Evolutionary conservation across 1,140 invertebrate species (phyloP), one percentile per base, ranked within the genome.

Genomic region (Potamilus streckersoni): DNA sequence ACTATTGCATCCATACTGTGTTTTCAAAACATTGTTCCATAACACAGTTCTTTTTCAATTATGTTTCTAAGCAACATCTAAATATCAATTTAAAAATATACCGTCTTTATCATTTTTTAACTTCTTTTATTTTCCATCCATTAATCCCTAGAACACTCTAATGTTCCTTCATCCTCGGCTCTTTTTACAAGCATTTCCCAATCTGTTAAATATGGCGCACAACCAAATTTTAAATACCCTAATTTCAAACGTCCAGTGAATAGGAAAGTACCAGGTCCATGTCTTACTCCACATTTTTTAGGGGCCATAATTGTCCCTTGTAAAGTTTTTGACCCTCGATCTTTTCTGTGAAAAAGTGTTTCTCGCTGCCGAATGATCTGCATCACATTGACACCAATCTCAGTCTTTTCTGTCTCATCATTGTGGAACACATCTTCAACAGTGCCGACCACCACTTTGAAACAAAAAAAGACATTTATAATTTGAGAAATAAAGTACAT

Each of bases 181-280:
- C 91, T 90, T 16, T 91, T 88, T 3, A 93, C 92, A 12, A 94
- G 88, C 55, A 90, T 84, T 2, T 90, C 89, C 94, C 94, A 96
- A 63, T 94, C 92, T 57, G 93, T 91, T 6, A 93, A 85, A 74
- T 94, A 90, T 0, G 95, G 94, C 0, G 94, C 94, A 83, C 95
- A 96, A 1, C 92, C 91, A n/a, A 96, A 86, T 2, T 92, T 90
- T 19, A 94, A 89, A 58, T 93, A 91, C 3, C 94, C 94, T 16
- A 96, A 91, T 78, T 93, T 91, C 74, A 93, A 90, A 70, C 93
- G 91, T 19, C 94, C 95, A 92, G 95, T 94, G 87, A 96, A 93
- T 58, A 96, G 91, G 90, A 95, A 95, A 88, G 95, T 93, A 0
- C 94, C 94, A 13, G 91, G 89, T 13, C 94, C 94, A 49, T 93